Base-by-base conservation (phyloP, 2,113 vertebrate species). In the Furnarius figulus region DNA sequence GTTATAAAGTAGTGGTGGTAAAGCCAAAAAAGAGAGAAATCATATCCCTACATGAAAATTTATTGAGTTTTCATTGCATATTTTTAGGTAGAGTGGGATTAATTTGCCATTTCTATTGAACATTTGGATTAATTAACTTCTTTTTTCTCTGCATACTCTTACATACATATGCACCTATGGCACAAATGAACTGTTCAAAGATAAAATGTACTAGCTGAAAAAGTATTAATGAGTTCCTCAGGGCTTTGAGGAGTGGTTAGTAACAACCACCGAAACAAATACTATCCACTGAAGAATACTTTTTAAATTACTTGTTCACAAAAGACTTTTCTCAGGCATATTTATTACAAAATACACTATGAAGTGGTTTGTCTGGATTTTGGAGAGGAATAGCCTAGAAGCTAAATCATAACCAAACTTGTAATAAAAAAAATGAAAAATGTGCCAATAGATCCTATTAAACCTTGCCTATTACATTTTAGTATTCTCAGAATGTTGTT, bases 241-340 rank as follows among this genome's bases (percentile, higher is more conserved):
- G 28, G 50, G 39, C 78, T 89, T 82, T 87, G 46, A 85, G 71
- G 89, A 89, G 7, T 9, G 27, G 40, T 47, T 31, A 92, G 47
- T 82, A 82, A 72, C 44, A 68, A 62, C 58, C 15, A 95, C 35
- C n/a, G 82, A 94, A 96, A 95, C 81, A 93, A 93, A 86, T 80
- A 84, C 22, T 22, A 87, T 12, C 39, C 0, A 0, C 53, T 82
- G 53, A 68, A 93, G 78, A 87, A 55, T 87, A 70, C 70, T 96
- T 95, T 87, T 90, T 63, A 85, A 73, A 11, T 30, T 33, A 72
- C 50, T 82, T 93, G 10, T 76, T 89, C 77, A 66, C 23, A 25
- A 23, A 89, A 91, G 53, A 58, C 37, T 91, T 93, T 87, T 87
- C 65, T 53, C 46, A 80, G 81, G 62, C 40, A 40, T 68, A 81